Evolutionary conservation across 2,113 vertebrate species (phyloP), one percentile per base, ranked within the genome.

Genomic region (Pungitius pungitius): DNA sequence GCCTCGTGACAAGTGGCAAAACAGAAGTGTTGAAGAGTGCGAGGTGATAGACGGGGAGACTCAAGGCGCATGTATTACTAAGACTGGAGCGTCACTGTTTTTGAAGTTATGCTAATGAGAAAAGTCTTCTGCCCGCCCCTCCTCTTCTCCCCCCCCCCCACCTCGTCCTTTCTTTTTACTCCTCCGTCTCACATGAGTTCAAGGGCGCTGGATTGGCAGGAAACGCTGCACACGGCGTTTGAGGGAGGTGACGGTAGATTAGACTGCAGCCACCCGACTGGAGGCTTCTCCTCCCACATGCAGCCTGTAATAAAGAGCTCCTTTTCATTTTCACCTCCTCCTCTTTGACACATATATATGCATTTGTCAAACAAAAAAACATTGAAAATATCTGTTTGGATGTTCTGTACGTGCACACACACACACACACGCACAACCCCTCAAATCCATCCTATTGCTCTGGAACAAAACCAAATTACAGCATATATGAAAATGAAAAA

Each of bases 41-140:
- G 78, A 83, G 82, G 85, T 76, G 81, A 73, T 83, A 81, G 75
- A 68, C 26, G 1, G 62, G 64, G 43, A 88, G 85, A 71, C 84
- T 87, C 84, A 69, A 55, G 80, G 75, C 51, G 33, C 69, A 81
- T 87, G 72, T 79, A 85, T 91, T 89, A 86, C 88, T 86, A 87
- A 85, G 82, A 82, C 59, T 43, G 59, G 69, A 75, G 67, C 55
- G 6, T 74, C 39, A 39, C 61, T 35, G 45, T 67, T 77, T 92
- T 89, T 88, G 78, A 86, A 89, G 83, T 88, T 85, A 89, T 90
- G 89, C 72, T 87, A 90, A 89, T 88, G 67, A 74, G 73, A 30
- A n/a, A 62, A 84, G 70, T 73, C 65, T 85, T 82, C 67, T 54
- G 61, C 63, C 59, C 20, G 3, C 69, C 67, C 72, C 54, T 74